Evolutionary conservation across 92 coral and sea anemone species (phyloP).

Genomic region (Bergia puertoricense): DNA sequence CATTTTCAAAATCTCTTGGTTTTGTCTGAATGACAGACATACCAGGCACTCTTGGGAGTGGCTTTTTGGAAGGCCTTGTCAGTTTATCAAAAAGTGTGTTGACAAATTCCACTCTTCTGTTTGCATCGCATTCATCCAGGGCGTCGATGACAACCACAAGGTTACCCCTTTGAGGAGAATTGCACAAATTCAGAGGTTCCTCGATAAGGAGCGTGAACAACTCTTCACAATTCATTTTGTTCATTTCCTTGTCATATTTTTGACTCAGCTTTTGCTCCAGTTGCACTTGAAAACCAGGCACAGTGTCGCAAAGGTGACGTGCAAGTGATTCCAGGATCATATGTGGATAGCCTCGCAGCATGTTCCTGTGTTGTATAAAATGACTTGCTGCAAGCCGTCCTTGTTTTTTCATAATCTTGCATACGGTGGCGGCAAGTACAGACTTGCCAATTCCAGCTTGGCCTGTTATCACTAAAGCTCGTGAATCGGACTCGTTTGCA

Average conservation of each 20-base stretch:
- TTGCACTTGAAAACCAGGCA: neutral
- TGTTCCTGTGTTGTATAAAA: too few species aligned
- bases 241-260: neutral
- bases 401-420: too few species aligned
- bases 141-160: constrained; percentile 33
- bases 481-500: too few species aligned
- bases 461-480: too few species aligned
- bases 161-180: neutral
- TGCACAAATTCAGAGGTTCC: neutral
- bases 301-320: neutral
- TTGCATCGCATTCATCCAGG: constrained; percentile 20
- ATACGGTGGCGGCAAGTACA: too few species aligned
- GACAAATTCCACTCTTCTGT: neutral
- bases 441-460: too few species aligned
- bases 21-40: neutral
- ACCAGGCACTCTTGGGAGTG: neutral
- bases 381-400: too few species aligned
- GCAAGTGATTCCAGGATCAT: neutral
- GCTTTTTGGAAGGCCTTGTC: constrained; percentile 19
- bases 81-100: neutral
- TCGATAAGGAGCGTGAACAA: neutral
- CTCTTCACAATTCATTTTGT: neutral
- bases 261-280: neutral
- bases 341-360: neutral
- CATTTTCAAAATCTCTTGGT: neutral